Percentiles rank a stretch among this genome's conserved stretches.
Evolutionary conservation across 2,797 vertebrate species (phyloP).

Genomic region (Anguilla marmorata): DNA sequence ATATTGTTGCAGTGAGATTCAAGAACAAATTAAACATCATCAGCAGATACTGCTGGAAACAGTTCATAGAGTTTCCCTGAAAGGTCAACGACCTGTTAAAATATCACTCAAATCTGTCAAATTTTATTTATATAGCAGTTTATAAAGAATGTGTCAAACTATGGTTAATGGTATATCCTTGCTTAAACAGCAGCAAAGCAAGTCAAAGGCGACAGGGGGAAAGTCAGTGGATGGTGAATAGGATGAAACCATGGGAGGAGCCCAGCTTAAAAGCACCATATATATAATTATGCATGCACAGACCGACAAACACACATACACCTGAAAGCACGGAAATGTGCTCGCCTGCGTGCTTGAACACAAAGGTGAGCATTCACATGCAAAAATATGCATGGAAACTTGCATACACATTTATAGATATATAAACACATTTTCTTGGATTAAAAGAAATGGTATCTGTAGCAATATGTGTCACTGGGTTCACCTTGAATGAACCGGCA

Average conservation of each 20-base stretch:
- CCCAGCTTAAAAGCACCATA: neutral
- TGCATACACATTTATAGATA: neutral
- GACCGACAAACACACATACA: neutral
- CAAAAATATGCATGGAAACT: neutral
- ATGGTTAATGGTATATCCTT: neutral
- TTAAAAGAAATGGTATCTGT: neutral
- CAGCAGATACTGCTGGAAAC: neutral
- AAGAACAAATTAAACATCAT: neutral
- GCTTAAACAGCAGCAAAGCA: neutral
- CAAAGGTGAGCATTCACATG: neutral
- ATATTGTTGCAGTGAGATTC: neutral
- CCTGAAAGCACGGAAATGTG: neutral
- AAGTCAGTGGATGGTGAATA: neutral
- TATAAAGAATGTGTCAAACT: neutral
- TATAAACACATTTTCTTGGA: neutral
- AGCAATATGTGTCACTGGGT: neutral
- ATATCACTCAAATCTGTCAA: neutral
- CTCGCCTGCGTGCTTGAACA: neutral
- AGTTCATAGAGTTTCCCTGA: neutral
- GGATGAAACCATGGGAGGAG: neutral
- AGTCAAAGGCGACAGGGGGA: neutral
- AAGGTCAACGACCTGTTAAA: neutral
- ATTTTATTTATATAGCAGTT: neutral
- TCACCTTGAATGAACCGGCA: conserved; percentile 17
- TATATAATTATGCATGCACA: neutral